Evolutionary conservation across 2,888 invertebrate genomes (phyloP), one percentile per base, ranked within the genome.

Genomic region (Anarsia innoxiella): DNA sequence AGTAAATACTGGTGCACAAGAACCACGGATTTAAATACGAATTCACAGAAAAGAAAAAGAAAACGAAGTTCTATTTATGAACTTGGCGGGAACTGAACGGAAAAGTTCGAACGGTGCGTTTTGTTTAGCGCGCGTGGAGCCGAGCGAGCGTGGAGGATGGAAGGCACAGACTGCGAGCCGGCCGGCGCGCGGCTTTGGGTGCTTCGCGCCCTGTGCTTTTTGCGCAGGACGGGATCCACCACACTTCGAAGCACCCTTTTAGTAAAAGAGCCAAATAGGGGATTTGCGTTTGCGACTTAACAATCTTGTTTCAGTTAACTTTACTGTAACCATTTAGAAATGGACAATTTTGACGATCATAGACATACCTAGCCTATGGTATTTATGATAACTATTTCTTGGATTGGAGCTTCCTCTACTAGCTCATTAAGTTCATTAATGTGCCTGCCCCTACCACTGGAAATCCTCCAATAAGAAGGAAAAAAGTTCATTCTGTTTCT

Each of bases 191-290:
- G 45, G n/a, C n/a, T n/a, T n/a, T 47, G 51, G 52, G 50, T 59
- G 59, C 42, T 30, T 35, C 35, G 28, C 35, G 23, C 37, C 48
- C 41, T 44, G 39, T 40, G 44, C 45, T 61, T 63, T 51, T 51
- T 71, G 82, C 82, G 82, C 82, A 80, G 53, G n/a, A n/a, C n/a
- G n/a, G n/a, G 53, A 56, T 61, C 59, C 62, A 67, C 82, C 82
- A 79, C 80, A 79, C 57, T 59, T 63, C 59, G 55, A 54, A 51
- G 64, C 62, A 75, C 68, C 69, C 68, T 71, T 65, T 59, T 45
- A n/a, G n/a, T n/a, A n/a, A n/a, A n/a, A n/a, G n/a, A n/a, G n/a
- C n/a, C n/a, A n/a, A n/a, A n/a, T n/a, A n/a, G n/a, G n/a, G n/a
- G n/a, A n/a, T n/a, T n/a, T n/a, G n/a, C n/a, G n/a, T n/a, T n/a